Evolutionary conservation across 2,113 vertebrate species (phyloP), one percentile per base, ranked within the genome.

Genomic region (Dascyllus trimaculatus): DNA sequence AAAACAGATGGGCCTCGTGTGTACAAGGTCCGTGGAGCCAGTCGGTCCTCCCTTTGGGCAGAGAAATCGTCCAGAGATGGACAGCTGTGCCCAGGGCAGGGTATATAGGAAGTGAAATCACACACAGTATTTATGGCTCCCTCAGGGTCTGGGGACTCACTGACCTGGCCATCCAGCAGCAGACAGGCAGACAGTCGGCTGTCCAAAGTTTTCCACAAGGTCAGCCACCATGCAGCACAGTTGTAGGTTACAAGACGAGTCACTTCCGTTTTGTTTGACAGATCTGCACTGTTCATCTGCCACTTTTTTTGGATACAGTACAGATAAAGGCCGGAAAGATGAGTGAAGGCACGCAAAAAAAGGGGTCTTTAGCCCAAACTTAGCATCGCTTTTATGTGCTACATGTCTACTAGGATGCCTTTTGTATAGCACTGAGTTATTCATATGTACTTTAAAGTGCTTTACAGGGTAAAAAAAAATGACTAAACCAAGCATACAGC

Each of bases 31-130:
- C 59, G 49, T 22, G 13, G 52, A 86, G 81, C 85, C 75, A 86
- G 74, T 84, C 87, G 54, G 61, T 84, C 81, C 73, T 79, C 90
- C 93, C 91, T 91, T 86, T 87, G 87, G 93, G 88, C 86, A 89
- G 86, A 88, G 74, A 93, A 93, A 92, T 75, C 88, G 91, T 86
- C 89, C 91, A 90, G 89, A 89, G 89, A 90, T 88, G 88, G 93
- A 93, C 92, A 94, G 91, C 91, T 92, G 92, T 90, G 92, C 91
- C 92, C 78, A 80, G 88, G 93, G 92, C 92, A 85, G 85, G 83
- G 81, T 87, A 88, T 87, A 79, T 53, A 90, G 91, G 88, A 93
- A 90, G 84, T 90, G 87, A 91, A 92, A 90, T 90, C 85, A 88
- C 84, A 86, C 79, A 78, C 81, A 89, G 75, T 88, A 71, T 93